Base-by-base conservation (phyloP, 1,140 invertebrate genomes). In the Hycleus cichorii region DNA sequence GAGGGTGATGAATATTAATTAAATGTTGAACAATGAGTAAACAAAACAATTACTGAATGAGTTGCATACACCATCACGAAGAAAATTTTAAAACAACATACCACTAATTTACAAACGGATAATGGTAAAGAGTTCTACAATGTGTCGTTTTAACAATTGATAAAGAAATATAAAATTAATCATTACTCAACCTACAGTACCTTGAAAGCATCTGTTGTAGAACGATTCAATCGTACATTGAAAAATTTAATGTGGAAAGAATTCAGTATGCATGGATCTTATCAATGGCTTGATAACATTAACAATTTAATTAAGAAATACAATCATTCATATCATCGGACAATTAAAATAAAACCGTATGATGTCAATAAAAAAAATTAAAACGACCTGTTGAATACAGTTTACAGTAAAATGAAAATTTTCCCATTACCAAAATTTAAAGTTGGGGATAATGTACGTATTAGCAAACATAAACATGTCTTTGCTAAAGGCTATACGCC, bases 401-500 rank as follows among this genome's bases (percentile, higher is more conserved):
- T 42, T 10, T 42, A 42, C 3, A n/a, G 9, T 42, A 10, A 42
- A n/a, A 10, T 11, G 3, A 42, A 42, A 11, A 42, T 42, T 6
- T 42, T 42, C 3, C 9, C 4, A 4, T n/a, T 10, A n/a, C 9
- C 9, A 7, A 52, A 56, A 42, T 63, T 51, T 38, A 58, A 50
- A 38, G 45, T 61, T 39, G 44, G 48, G 8, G 51, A 64, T 48
- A 9, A 53, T 47, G 54, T 61, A 26, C 11, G 57, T 7, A 32
- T 32, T 32, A 32, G 32, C 7, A 32, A 32, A 32, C 7, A 5
- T 32, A 32, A 32, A 32, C 24, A 62, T 62, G 1, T 64, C 9
- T 71, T 73, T 60, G 61, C 63, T 11, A 73, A 72, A 64, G 62
- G 58, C 18, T 18, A 18, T 18, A 18, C 18, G 18, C 18, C 18